These are phyloP conservation scores for Macrosteles quadrilineatus DNA, from an alignment of 1,140 invertebrate species.

Conservation along the genomic window DNA sequence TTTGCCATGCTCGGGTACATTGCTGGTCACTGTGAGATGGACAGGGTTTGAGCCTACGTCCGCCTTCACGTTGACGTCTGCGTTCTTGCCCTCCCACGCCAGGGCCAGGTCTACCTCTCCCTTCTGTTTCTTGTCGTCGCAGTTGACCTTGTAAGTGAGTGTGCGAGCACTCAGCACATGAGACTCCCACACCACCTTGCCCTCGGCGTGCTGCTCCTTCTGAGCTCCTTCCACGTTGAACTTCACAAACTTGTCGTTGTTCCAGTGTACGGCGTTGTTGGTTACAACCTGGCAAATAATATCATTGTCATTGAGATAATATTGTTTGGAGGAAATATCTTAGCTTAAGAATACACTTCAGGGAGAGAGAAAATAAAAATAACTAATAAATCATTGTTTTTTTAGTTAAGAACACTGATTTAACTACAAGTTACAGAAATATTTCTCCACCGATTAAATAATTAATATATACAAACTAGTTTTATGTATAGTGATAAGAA, in stretches of 20 bases:
- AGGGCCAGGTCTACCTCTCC: constrained; percentile 19
- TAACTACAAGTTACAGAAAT: too few relatives aligned
- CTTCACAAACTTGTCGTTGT: constrained; percentile 35
- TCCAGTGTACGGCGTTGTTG: constrained; percentile 32
- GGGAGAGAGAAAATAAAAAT: too few relatives aligned
- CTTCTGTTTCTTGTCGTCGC: constrained; percentile 12
- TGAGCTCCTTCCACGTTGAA: constrained; percentile 4
- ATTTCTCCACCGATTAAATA: too few relatives aligned
- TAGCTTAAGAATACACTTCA: too few relatives aligned
- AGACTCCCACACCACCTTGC: constrained; percentile 26
- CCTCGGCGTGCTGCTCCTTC: background rate
- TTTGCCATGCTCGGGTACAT: constrained; percentile 33
- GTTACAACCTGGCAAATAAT: constrained; percentile 1
- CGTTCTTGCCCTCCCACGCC: constrained; percentile 33
- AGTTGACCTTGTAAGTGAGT: constrained; percentile 28
- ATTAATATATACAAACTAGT: too few relatives aligned
- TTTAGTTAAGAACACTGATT: too few relatives aligned
- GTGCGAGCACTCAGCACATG: constrained; percentile 16
- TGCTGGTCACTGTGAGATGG: constrained; percentile 18
- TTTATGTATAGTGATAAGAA: too few relatives aligned
- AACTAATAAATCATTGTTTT: too few relatives aligned
- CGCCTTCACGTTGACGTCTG: constrained; percentile 57
- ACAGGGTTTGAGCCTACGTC: constrained; percentile 37
- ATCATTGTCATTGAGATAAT: too few relatives aligned
- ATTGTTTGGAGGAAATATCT: too few relatives aligned